Conservation (phyloP, 2,888 invertebrate species). For the Linnaemya vulpina region DNA sequence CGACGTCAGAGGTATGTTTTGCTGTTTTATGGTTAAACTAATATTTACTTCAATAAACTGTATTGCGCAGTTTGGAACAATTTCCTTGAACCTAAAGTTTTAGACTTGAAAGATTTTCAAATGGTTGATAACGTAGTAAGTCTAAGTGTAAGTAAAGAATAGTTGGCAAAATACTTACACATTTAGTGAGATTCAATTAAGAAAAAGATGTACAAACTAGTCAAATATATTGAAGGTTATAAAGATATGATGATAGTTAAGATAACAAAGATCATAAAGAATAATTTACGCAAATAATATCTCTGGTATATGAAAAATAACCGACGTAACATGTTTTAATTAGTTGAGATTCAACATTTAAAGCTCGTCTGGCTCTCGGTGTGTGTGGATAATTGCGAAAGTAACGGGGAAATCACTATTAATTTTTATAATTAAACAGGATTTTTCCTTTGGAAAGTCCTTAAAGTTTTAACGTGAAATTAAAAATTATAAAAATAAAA, state of each 20-base stretch:
- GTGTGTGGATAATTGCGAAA: slow-evolving; percentile 41
- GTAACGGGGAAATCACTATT: not conserved
- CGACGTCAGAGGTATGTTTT: too few relatives aligned
- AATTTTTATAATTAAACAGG: slow-evolving; percentile 11
- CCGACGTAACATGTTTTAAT: too few relatives aligned
- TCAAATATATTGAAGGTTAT: not conserved
- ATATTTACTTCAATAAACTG: too few relatives aligned
- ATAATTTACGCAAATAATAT: slow-evolving; percentile 12
- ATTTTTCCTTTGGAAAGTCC: slow-evolving; percentile 15
- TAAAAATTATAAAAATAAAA: slow-evolving; percentile 27
- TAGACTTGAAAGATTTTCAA: too few relatives aligned
- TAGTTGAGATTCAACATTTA: slow-evolving; percentile 22
- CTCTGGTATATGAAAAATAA: slow-evolving; percentile 30
- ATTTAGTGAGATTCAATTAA: too few relatives aligned
- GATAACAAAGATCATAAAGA: slow-evolving; percentile 52
- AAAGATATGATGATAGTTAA: not conserved
- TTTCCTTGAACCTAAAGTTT: too few relatives aligned
- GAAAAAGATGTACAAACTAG: not conserved
- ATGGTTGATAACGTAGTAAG: too few relatives aligned
- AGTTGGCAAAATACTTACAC: too few relatives aligned
- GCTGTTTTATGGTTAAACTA: too few relatives aligned
- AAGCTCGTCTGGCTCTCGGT: slow-evolving; percentile 51
- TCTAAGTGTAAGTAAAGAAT: too few relatives aligned
- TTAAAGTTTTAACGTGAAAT: not conserved
- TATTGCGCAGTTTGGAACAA: too few relatives aligned